Evolutionary conservation across 2,888 invertebrate species (phyloP).

Genomic region (Choreutis nemorana): DNA sequence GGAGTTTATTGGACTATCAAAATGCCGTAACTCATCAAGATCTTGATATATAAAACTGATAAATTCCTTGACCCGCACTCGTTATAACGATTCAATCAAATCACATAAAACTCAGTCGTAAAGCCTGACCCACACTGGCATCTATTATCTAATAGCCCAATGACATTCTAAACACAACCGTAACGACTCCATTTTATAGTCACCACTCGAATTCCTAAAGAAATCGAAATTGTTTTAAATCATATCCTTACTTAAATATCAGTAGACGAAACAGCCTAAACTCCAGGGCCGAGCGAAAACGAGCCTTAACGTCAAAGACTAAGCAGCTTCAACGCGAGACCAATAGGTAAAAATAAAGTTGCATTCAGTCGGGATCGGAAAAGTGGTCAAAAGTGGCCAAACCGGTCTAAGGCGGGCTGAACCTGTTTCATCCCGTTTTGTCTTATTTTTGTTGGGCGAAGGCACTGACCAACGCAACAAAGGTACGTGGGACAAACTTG

Average conservation of each 20-base stretch:
- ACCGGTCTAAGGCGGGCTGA: conserved; percentile 45
- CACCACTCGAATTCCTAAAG: conserved; percentile 46
- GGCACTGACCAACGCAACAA: conserved; percentile 66
- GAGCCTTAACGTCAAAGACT: background rate
- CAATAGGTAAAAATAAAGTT: background rate
- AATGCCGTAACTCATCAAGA: no score
- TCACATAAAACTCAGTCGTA: no score
- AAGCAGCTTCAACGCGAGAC: background rate
- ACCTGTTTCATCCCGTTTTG: conserved; percentile 49
- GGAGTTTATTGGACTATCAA: no score
- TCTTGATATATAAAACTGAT: no score
- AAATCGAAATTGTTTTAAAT: conserved; percentile 59
- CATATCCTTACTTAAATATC: conserved; percentile 28
- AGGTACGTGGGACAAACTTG: conserved; percentile 40
- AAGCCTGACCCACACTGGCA: no score
- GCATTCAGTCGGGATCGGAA: conserved; percentile 27
- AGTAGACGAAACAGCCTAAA: background rate
- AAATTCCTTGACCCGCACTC: no score
- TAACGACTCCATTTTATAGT: background rate
- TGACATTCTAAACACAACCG: no score
- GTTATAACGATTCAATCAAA: no score
- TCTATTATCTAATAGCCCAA: no score
- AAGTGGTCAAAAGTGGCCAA: conserved; percentile 40
- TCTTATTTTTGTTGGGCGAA: conserved; percentile 60
- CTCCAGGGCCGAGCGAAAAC: background rate